Conservation (phyloP, 2,797 vertebrate genomes). For the Lepidocolaptes lacrymiger region DNA sequence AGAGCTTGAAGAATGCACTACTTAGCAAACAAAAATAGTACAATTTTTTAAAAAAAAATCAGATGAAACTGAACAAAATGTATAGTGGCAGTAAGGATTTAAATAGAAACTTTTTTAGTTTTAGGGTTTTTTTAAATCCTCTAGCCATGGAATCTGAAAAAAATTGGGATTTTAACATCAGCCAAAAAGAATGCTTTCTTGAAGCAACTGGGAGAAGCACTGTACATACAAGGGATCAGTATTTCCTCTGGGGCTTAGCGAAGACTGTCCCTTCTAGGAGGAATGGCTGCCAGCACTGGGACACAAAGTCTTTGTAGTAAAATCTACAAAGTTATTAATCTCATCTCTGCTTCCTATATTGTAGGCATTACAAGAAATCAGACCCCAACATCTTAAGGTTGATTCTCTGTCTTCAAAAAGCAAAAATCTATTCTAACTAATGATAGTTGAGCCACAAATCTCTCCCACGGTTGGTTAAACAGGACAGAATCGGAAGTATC, state of each 20-base stretch:
- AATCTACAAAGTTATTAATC: neutral
- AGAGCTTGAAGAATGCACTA: neutral
- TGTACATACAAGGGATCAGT: neutral
- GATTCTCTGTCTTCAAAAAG: neutral
- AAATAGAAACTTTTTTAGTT: neutral
- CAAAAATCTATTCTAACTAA: neutral
- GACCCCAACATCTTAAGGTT: neutral
- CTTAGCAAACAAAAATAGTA: neutral
- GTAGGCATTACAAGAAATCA: neutral
- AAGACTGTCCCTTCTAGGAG: neutral
- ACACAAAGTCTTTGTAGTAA: neutral
- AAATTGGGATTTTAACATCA: neutral
- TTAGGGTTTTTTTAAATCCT: neutral
- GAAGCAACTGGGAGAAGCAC: neutral
- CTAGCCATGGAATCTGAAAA: neutral
- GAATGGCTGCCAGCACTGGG: neutral
- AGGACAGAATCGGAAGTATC: neutral
- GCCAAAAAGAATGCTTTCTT: neutral
- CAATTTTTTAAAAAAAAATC: neutral
- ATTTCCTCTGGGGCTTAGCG: neutral
- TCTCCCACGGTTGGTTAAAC: neutral
- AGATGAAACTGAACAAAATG: neutral
- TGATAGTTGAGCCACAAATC: neutral
- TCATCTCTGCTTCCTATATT: neutral
- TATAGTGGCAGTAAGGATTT: neutral